Conservation (phyloP, 2,888 invertebrate genomes). For the Apodemia hepburni region DNA sequence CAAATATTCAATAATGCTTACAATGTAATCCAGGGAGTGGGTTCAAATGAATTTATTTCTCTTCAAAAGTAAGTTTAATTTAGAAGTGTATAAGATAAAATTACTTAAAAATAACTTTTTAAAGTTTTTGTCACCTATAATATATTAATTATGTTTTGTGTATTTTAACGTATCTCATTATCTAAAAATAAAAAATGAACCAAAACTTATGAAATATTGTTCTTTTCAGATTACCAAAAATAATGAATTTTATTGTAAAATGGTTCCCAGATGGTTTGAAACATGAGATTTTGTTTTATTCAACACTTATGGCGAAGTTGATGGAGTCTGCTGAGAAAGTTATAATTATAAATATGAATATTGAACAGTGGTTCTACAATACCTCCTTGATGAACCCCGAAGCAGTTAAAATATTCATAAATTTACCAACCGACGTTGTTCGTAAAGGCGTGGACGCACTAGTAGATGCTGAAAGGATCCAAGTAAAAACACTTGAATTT, state of each 20-base stretch:
- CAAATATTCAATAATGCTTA: constrained; percentile 45
- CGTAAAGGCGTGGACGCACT: constrained; percentile 62
- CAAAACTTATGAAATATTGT: too few relatives aligned
- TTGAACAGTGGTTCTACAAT: constrained; percentile 63
- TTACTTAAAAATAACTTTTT: too few relatives aligned
- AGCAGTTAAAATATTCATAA: constrained; percentile 49
- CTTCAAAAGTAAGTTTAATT: constrained; percentile 58
- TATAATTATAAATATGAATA: constrained; percentile 56
- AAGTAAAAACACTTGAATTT: constrained; percentile 42
- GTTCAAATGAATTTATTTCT: constrained; percentile 36
- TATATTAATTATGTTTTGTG: too few relatives aligned
- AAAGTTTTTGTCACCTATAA: too few relatives aligned
- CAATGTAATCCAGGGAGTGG: constrained; percentile 38
- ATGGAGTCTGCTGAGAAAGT: constrained; percentile 57
- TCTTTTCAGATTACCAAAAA: constrained; percentile 50
- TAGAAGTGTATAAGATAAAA: too few relatives aligned
- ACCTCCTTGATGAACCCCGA: constrained; percentile 57
- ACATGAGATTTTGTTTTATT: constrained; percentile 59
- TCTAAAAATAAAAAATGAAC: too few relatives aligned
- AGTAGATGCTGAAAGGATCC: constrained; percentile 62
- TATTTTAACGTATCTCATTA: too few relatives aligned
- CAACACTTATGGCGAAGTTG: constrained; percentile 60
- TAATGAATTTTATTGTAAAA: constrained; percentile 52
- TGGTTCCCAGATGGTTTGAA: constrained; percentile 50
- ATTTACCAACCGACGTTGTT: constrained; percentile 47